phyloP scores from a whole-genome alignment of 2,113 vertebrate species.

The Saguinus imperator region DNA sequence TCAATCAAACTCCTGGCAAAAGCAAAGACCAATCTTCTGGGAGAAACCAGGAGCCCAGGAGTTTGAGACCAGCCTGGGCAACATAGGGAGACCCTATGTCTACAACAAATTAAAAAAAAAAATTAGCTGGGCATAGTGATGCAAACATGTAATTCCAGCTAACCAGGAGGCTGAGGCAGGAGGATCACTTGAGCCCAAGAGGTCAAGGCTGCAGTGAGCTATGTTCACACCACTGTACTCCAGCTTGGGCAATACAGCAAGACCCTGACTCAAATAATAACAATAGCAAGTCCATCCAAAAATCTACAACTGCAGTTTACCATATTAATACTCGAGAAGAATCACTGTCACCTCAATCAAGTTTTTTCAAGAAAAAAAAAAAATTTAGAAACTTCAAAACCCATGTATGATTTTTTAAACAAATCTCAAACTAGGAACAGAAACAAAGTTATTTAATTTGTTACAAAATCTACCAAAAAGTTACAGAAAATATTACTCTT shows the following conservation, averaged over 20 bases:
- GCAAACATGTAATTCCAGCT: no score
- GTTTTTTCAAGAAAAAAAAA: background rate
- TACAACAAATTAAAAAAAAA: no score
- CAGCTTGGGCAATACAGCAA: no score
- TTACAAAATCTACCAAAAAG: background rate
- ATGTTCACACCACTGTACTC: no score
- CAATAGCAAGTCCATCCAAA: background rate
- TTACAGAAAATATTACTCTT: constrained; percentile 20
- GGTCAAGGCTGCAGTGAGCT: no score
- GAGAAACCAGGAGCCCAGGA: background rate
- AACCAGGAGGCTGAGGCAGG: no score
- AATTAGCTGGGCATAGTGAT: no score
- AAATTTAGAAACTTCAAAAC: background rate
- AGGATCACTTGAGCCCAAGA: no score
- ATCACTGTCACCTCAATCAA: background rate
- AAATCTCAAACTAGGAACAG: constrained; percentile 26
- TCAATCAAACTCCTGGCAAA: background rate
- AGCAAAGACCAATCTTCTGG: background rate
- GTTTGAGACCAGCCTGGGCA: no score
- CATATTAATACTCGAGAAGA: constrained; percentile 6
- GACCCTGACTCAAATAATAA: no score
- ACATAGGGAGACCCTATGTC: no score
- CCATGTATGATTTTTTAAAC: background rate
- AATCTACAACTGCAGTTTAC: background rate
- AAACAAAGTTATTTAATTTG: background rate